Evolutionary conservation across 2,888 invertebrate species (phyloP).

Genomic region (Diploptera punctata): DNA sequence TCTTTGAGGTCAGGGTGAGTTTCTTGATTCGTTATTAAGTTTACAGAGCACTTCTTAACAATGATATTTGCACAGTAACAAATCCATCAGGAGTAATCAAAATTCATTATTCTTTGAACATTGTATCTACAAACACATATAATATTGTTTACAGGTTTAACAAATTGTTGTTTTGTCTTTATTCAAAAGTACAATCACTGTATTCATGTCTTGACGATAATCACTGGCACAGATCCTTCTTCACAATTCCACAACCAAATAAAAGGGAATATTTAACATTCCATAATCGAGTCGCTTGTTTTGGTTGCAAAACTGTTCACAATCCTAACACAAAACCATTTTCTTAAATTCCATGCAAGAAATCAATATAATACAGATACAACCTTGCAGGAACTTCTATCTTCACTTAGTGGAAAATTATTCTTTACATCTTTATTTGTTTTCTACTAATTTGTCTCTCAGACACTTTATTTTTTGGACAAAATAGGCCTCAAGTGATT

Average conservation of each 20-base stretch:
- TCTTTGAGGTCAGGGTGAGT: constrained; percentile 8
- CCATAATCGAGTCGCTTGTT: not conserved
- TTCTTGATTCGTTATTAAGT: constrained; percentile 26
- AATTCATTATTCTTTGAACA: constrained; percentile 16
- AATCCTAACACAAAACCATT: not conserved
- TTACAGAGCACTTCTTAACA: constrained; percentile 18
- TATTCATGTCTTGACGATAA: not conserved
- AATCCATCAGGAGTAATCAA: constrained; percentile 2
- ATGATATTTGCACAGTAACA: constrained; percentile 3
- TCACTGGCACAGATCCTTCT: not conserved
- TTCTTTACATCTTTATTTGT: constrained; percentile 33
- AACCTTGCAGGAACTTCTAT: not conserved
- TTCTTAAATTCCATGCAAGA: not conserved
- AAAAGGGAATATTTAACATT: not conserved
- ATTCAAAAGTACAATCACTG: not conserved
- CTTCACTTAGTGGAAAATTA: not conserved
- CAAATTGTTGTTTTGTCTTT: not conserved
- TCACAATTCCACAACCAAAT: not conserved
- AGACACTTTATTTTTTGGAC: constrained; percentile 91
- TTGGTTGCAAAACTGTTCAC: not conserved
- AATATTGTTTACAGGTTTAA: constrained; percentile 3
- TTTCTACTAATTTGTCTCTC: constrained; percentile 62
- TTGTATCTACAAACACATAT: constrained; percentile 26
- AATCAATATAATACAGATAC: not conserved
- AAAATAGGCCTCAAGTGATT: constrained; percentile 93